Conservation (phyloP, 2,113 vertebrate genomes). For the Scatophagus argus region DNA sequence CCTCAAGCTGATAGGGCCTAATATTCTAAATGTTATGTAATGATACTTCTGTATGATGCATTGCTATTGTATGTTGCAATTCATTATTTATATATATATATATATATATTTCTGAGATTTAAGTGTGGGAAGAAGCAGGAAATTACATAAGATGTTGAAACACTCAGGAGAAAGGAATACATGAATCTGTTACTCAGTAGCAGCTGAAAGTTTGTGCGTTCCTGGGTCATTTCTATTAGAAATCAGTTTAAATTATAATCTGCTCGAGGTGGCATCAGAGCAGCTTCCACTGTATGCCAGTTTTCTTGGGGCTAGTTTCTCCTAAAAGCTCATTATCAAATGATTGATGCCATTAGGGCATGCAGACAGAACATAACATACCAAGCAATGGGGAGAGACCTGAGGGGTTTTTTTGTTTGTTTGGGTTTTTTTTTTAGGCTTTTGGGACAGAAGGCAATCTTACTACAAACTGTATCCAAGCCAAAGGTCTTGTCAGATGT, state of each 20-base stretch:
- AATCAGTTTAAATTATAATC: neutral
- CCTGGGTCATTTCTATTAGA: conserved; percentile 21
- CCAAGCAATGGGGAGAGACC: no score
- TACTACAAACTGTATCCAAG: neutral
- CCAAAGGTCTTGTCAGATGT: neutral
- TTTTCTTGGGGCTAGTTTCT: neutral
- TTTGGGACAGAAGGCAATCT: no score
- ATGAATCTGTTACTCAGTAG: neutral
- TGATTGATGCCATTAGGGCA: neutral
- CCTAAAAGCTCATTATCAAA: neutral
- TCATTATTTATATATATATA: conserved; percentile 41
- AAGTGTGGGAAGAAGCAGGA: conserved; percentile 58
- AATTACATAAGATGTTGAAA: conserved; percentile 60
- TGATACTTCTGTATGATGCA: conserved; percentile 48
- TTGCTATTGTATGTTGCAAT: conserved; percentile 41
- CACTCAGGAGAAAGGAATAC: neutral
- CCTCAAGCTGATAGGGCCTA: conserved; percentile 46
- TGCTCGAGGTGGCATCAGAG: neutral
- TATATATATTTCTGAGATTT: conserved; percentile 38
- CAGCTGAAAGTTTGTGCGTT: conserved; percentile 8
- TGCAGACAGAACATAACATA: neutral
- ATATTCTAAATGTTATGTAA: conserved; percentile 67
- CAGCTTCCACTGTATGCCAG: neutral
- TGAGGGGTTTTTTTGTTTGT: no score
- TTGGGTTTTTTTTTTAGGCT: neutral